Conservation (phyloP, 2,888 invertebrate genomes). For the Lapara coniferarum region DNA sequence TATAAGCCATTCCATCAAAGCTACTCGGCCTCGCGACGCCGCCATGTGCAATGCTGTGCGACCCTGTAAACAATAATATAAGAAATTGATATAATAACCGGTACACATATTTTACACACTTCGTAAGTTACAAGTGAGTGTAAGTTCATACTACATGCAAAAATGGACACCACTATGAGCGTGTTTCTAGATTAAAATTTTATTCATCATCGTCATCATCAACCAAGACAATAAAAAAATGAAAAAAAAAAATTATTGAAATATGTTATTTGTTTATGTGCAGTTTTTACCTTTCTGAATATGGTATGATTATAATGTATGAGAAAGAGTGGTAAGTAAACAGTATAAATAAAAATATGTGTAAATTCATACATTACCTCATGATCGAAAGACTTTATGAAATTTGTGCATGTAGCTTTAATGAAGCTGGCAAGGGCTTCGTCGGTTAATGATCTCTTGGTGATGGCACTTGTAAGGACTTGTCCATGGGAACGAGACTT, state of each 20-base stretch:
- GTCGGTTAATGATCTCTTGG: constrained; percentile 85
- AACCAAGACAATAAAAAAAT: no score
- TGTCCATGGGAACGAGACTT: constrained; percentile 83
- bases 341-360: constrained; percentile 33
- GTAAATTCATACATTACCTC: constrained; percentile 62
- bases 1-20: constrained; percentile 89
- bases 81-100: no score
- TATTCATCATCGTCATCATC: no score
- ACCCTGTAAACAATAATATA: constrained; percentile 72
- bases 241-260: no score
- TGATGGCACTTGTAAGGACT: constrained; percentile 85
- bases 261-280: no score
- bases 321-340: not conserved
- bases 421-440: constrained; percentile 83
- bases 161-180: no score
- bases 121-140: no score
- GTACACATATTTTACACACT: no score
- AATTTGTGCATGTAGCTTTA: constrained; percentile 85
- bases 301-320: not conserved
- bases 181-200: no score
- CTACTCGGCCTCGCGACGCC: constrained; percentile 88
- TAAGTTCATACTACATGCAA: no score
- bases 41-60: constrained; percentile 91
- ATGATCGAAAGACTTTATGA: constrained; percentile 82
- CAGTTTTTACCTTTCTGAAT: no score